Base-by-base conservation (phyloP, 2,888 invertebrate genomes). In the Andrena praecox region DNA sequence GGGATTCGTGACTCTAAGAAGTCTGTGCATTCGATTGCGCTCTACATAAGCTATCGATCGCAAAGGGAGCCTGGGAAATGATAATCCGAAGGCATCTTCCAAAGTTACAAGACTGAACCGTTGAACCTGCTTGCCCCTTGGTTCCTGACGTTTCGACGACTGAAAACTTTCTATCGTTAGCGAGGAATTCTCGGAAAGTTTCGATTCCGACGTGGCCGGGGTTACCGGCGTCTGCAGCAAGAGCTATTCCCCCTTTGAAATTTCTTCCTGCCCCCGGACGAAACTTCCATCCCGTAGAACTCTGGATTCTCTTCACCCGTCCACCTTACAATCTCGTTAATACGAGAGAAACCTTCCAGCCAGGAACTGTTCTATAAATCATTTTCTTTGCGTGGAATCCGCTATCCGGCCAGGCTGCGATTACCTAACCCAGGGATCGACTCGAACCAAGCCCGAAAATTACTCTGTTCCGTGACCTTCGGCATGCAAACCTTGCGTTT, bases 161-260 rank as follows among this genome's bases (percentile, higher is more conserved):
- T 59, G 60, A 35, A 59, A 86, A 86, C 85, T 87, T 87, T 86
- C 85, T 64, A 80, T 87, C 86, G 80, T 87, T 82, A 87, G 77
- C 80, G 81, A 73, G 80, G 64, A 78, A 86, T 86, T 87, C 80
- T 59, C 24, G 3, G 50, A 78, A 82, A 84, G 82, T 78, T 84
- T 82, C 33, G 62, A 73, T 73, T 66, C 70, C 82, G 42, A 68
- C 72, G 77, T 31, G 42, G 42, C 42, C 56, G n/a, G 48, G 80
- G 85, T 85, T 72, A 77, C 68, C 56, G 67, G 42, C 74, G 66
- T 80, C 76, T 7, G 59, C 27, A 56, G 56, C 60, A 64, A 87
- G 62, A 85, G 85, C 82, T 86, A 80, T 82, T 80, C 66, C 73
- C 50, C 71, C 85, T 77, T 76, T 31, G 82, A 82, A 80, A 86